Percentiles rank a stretch among this genome's conserved stretches.
Evolutionary conservation across 2,113 vertebrate genomes (phyloP).

Genomic region (Cyanoramphus novaezelandiae): DNA sequence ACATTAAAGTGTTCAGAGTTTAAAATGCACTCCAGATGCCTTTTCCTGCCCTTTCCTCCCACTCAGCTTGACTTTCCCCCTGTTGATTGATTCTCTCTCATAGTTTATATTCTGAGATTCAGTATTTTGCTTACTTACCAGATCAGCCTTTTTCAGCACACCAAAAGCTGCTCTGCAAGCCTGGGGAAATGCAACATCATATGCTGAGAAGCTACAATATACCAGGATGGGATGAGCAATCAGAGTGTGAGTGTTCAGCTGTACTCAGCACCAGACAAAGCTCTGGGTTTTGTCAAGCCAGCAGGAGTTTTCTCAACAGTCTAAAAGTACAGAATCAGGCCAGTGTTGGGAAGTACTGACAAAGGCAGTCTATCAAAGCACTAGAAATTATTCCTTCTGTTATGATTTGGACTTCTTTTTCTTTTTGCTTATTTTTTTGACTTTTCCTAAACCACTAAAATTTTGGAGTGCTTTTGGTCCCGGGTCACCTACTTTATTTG

Average conservation of each 20-base stretch:
- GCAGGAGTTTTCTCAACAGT: not conserved
- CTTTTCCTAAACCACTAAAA: not conserved
- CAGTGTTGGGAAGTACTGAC: not conserved
- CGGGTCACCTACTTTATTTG: not conserved
- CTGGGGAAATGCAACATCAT: not conserved
- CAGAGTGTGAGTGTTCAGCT: not conserved
- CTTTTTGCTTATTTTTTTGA: not conserved
- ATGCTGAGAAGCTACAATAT: not conserved
- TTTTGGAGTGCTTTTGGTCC: not conserved
- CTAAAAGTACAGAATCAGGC: not conserved
- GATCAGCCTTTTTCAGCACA: not conserved
- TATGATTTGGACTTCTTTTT: not conserved
- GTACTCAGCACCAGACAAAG: not conserved
- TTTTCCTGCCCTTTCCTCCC: slow-evolving; percentile 30
- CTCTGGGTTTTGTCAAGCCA: slow-evolving; percentile 16
- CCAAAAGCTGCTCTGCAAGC: not conserved
- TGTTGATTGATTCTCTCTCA: not conserved
- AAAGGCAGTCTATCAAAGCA: not conserved
- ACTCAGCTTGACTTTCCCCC: slow-evolving; percentile 2
- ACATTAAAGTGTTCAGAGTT: not conserved
- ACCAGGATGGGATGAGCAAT: not conserved
- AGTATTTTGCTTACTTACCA: not conserved
- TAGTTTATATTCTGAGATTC: not conserved
- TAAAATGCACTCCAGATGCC: slow-evolving; percentile 39
- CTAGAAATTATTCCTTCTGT: not conserved